These are phyloP conservation scores for Heterodera schachtii DNA, from an alignment of 1,140 invertebrate species.

Conservation along the genomic window DNA sequence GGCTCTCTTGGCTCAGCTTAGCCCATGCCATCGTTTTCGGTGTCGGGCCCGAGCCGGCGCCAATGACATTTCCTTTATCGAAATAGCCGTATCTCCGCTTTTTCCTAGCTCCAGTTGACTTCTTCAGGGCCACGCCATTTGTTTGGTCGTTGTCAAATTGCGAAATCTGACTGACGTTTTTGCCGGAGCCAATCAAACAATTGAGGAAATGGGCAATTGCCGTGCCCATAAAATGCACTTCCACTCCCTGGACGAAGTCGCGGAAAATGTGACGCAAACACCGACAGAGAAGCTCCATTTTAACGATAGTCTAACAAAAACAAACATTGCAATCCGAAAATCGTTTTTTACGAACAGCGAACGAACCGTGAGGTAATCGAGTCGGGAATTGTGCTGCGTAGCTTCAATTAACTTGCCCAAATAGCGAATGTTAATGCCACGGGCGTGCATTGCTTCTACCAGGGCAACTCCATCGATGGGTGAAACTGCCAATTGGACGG, in stretches of 20 bases:
- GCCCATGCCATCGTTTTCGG: slow-evolving; percentile 32
- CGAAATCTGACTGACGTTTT: neutral
- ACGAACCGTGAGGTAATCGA: slow-evolving; percentile 35
- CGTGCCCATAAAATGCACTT: slow-evolving; percentile 23
- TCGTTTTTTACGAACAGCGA: neutral
- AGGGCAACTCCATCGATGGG: slow-evolving; percentile 92
- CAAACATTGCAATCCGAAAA: neutral
- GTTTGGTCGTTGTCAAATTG: slow-evolving; percentile 1
- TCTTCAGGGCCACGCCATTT: slow-evolving; percentile 23
- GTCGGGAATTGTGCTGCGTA: slow-evolving; percentile 66
- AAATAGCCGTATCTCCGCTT: slow-evolving; percentile 29
- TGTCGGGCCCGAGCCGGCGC: neutral
- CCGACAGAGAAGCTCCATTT: slow-evolving; percentile 34
- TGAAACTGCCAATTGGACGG: slow-evolving; percentile 84
- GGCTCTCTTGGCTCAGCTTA: slow-evolving; percentile 24
- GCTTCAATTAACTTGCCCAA: slow-evolving; percentile 83
- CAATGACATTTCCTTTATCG: slow-evolving; percentile 12
- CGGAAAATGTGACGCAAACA: slow-evolving; percentile 43
- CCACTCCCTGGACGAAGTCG: slow-evolving; percentile 32
- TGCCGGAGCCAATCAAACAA: slow-evolving; percentile 34
- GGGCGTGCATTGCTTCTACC: slow-evolving; percentile 83
- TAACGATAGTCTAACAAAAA: slow-evolving; percentile 29
- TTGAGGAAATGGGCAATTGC: slow-evolving; percentile 45
- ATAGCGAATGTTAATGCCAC: slow-evolving; percentile 95
- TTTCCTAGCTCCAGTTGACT: slow-evolving; percentile 28